A percentile compares a stretch with the other conserved stretches of the same genome.
Conservation (phyloP, 2,797 vertebrate genomes). For the Oryzias dopingdopingensis region DNA sequence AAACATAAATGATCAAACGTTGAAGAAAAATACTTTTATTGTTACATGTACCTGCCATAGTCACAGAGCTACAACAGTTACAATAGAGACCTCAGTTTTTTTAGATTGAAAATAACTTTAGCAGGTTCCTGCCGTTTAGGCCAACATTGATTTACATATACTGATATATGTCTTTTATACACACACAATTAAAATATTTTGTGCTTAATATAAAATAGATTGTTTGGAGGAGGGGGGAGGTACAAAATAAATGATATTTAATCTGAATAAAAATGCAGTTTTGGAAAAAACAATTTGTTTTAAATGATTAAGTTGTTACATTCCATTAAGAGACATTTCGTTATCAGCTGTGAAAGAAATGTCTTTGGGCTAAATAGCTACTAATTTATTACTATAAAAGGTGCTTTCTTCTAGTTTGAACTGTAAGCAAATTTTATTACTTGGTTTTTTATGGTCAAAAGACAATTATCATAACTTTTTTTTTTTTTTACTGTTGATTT, state of each 20-base stretch:
- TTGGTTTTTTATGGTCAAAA: neutral
- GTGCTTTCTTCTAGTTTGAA: neutral
- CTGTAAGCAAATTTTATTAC: neutral
- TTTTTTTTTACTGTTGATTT: no score
- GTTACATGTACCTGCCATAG: slow-evolving; percentile 51
- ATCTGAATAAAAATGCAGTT: slow-evolving; percentile 1
- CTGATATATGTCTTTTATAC: slow-evolving; percentile 21
- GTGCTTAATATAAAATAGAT: slow-evolving; percentile 27
- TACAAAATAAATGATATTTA: neutral
- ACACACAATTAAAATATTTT: slow-evolving; percentile 32
- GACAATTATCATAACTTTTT: no score
- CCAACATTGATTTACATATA: slow-evolving; percentile 21
- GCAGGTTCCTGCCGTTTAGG: slow-evolving; percentile 19
- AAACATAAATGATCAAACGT: slow-evolving; percentile 30
- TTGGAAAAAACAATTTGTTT: neutral
- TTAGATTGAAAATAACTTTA: slow-evolving; percentile 48
- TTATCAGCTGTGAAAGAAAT: slow-evolving; percentile 3
- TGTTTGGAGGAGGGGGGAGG: neutral
- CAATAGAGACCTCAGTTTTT: slow-evolving; percentile 32
- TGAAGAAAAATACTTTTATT: slow-evolving; percentile 74
- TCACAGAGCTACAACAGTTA: slow-evolving; percentile 52
- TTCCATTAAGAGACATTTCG: slow-evolving; percentile 3
- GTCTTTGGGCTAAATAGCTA: neutral
- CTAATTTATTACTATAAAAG: neutral
- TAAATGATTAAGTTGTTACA: slow-evolving; percentile 1